Base-by-base conservation (phyloP, 1,140 invertebrate genomes). In the Aphis gossypii region DNA sequence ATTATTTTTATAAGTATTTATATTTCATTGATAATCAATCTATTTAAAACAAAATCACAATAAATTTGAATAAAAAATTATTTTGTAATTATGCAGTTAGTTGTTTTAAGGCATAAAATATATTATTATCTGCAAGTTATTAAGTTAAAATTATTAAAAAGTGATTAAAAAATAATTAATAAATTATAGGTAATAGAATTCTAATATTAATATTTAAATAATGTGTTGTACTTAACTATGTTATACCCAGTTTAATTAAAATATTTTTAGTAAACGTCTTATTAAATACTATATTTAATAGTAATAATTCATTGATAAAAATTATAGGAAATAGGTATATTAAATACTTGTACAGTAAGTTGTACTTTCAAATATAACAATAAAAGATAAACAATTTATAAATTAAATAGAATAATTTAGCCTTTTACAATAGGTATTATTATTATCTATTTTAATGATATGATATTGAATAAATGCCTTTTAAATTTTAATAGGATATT, bases 241-340 rank as follows among this genome's bases (percentile, higher is more conserved):
- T 35, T 51, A 51, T 14, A 20, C 48, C 20, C 14, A 14, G 18
- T 51, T 51, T 18, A 51, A 51, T 18, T 18, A 41, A 41, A 41
- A 41, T 41, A 41, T 18, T 51, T 51, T 51, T 51, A 51, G 48
- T 51, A 14, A 51, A 51, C 14, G 18, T 51, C 3, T 51, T 51
- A 51, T 51, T 14, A 51, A 51, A 51, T 3, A 51, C 48, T 51
- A 4, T 3, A 76, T 68, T n/a, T 68, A 35, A n/a, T 76, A 76
- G n/a, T 76, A 76, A 88, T 38, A 51, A n/a, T 54, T 88, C 48
- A 88, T 51, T 88, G n/a, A 88, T 7, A 54, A 88, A 51, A 88
- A 51, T 41, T 2, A 41, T 88, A 5, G 7, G 6, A 88, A 9
- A 54, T 51, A 48, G 11, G 14, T 48, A 25, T 68, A 76, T 18